Evolutionary conservation across 1,140 invertebrate genomes (phyloP).

Genomic region (Brachionus sp.): DNA sequence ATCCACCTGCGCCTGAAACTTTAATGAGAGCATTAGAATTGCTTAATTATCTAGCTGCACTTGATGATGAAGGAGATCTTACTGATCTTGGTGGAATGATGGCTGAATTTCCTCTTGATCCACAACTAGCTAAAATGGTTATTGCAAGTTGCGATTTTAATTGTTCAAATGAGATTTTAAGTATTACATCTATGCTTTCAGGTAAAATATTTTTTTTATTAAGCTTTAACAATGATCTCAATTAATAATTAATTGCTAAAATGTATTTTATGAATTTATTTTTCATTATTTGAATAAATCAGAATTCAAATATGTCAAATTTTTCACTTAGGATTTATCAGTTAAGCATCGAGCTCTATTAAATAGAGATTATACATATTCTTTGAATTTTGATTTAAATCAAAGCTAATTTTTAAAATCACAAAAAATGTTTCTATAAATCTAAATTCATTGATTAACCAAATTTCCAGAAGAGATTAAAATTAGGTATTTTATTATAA

Average conservation of each 20-base stretch:
- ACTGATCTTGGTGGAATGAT: slow-evolving; percentile 73
- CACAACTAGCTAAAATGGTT: slow-evolving; percentile 96
- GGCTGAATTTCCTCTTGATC: slow-evolving; percentile 98
- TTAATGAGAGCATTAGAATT: slow-evolving; percentile 97
- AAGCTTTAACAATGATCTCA: background rate
- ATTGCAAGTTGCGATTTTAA: slow-evolving; percentile 91
- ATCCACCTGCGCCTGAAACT: slow-evolving; percentile 99
- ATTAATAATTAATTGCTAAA: background rate
- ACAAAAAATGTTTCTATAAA: too few species aligned
- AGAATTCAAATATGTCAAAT: too few species aligned
- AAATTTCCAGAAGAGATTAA: too few species aligned
- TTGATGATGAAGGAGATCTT: slow-evolving; percentile 78
- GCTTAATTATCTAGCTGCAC: slow-evolving; percentile 89
- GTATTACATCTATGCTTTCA: slow-evolving; percentile 90
- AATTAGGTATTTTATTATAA: too few species aligned
- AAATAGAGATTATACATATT: too few species aligned
- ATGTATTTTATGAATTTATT: too few species aligned
- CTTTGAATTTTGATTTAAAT: too few species aligned
- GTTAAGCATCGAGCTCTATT: too few species aligned
- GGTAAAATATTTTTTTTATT: slow-evolving; percentile 55
- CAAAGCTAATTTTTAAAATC: too few species aligned
- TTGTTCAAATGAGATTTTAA: slow-evolving; percentile 98
- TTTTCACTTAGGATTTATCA: too few species aligned
- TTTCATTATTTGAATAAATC: too few species aligned
- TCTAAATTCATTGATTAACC: too few species aligned